These are phyloP conservation scores for Amphilophus citrinellus DNA, from an alignment of 2,113 vertebrate species.

Conservation along the genomic window DNA sequence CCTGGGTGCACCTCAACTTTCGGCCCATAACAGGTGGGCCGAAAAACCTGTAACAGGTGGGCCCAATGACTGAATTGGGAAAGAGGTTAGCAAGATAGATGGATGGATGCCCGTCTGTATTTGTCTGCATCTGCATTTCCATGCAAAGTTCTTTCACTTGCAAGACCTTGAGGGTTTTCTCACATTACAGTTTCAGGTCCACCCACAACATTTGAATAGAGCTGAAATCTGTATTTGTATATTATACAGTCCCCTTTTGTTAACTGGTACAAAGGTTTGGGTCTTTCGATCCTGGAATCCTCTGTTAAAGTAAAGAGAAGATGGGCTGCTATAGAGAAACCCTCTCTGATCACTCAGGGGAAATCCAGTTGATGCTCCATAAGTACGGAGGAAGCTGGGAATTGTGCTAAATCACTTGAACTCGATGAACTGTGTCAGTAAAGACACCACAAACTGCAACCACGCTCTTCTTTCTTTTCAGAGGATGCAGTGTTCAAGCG, in stretches of 20 bases:
- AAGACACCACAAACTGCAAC: neutral
- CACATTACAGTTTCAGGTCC: neutral
- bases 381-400: neutral
- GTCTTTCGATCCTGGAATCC: neutral
- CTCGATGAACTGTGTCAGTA: neutral
- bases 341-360: neutral
- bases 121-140: no score
- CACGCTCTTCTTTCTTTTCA: neutral
- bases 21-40: neutral
- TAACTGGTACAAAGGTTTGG: neutral
- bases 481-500: neutral
- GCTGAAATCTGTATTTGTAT: neutral
- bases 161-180: neutral
- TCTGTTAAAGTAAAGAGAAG: conserved; percentile 5
- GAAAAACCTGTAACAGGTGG: neutral
- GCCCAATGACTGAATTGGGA: neutral
- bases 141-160: neutral
- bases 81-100: neutral
- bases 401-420: neutral
- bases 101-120: no score
- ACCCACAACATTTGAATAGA: neutral
- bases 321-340: neutral
- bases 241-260: neutral
- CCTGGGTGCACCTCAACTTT: neutral
- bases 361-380: neutral